phyloP scores from a whole-genome alignment of 2,797 vertebrate genomes.

The Typhlichthys eigenmanni region DNA sequence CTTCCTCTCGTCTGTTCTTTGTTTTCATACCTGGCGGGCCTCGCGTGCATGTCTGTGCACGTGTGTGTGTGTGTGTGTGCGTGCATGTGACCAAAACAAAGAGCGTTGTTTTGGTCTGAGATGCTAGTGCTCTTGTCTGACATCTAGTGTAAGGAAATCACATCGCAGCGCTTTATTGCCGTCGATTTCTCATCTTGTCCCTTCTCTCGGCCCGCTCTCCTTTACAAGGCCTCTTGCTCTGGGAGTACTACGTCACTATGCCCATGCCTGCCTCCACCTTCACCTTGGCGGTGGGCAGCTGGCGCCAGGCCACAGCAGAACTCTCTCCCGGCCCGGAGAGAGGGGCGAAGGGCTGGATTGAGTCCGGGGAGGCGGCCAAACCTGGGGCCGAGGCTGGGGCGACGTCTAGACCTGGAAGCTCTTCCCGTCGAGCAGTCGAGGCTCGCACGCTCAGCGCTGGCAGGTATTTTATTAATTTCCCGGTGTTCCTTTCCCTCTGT shows the following conservation, averaged over 20 bases:
- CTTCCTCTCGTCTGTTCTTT: too few species aligned
- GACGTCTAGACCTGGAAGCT: slow-evolving; percentile 46
- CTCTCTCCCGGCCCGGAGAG: slow-evolving; percentile 35
- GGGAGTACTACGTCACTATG: slow-evolving; percentile 96
- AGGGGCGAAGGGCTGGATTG: slow-evolving; percentile 23
- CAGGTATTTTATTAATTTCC: slow-evolving; percentile 71
- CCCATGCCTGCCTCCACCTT: slow-evolving; percentile 97
- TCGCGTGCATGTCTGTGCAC: too few species aligned
- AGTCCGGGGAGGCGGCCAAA: slow-evolving; percentile 23
- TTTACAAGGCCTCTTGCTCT: slow-evolving; percentile 78
- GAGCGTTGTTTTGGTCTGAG: too few species aligned
- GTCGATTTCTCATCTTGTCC: slow-evolving; percentile 21
- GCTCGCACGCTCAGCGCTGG: slow-evolving; percentile 49
- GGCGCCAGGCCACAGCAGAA: slow-evolving; percentile 79
- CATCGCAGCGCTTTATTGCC: background rate
- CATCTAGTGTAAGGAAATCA: too few species aligned
- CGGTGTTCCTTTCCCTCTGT: slow-evolving; percentile 36
- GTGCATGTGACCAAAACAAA: too few species aligned
- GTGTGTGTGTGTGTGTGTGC: too few species aligned
- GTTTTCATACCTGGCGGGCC: too few species aligned
- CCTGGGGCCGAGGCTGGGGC: slow-evolving; percentile 21
- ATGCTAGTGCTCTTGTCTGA: too few species aligned
- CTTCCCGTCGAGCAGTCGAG: slow-evolving; percentile 44
- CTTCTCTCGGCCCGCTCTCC: background rate
- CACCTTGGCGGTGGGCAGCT: slow-evolving; percentile 90